Conservation (phyloP, 2,888 invertebrate species). For the Coenonympha glycerion region DNA sequence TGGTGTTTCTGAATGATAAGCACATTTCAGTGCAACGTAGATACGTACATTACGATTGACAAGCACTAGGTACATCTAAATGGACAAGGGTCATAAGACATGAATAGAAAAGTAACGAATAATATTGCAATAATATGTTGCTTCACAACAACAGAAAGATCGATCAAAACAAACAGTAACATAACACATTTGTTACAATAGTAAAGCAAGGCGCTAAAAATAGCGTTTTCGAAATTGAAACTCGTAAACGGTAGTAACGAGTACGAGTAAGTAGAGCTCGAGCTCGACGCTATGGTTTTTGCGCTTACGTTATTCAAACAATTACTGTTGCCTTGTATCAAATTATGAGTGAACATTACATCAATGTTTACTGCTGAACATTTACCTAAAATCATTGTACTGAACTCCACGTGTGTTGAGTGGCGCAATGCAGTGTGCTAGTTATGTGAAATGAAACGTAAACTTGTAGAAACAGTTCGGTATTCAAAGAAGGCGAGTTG, state of each 20-base stretch:
- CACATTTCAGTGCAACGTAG: too few species aligned
- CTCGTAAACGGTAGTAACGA: slow-evolving; percentile 18
- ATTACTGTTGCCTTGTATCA: slow-evolving; percentile 51
- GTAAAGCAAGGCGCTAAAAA: slow-evolving; percentile 13
- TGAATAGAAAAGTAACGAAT: too few species aligned
- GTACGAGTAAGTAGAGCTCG: too few species aligned
- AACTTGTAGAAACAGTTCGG: too few species aligned
- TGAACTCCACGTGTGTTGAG: background rate
- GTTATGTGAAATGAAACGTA: background rate
- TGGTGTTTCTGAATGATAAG: too few species aligned
- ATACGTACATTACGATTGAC: too few species aligned
- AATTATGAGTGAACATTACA: slow-evolving; percentile 38
- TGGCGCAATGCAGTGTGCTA: background rate
- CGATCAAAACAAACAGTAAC: slow-evolving; percentile 5
- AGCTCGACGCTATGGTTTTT: slow-evolving; percentile 27
- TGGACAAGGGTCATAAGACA: too few species aligned
- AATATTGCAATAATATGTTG: background rate
- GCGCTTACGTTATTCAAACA: slow-evolving; percentile 41
- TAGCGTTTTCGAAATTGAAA: slow-evolving; percentile 23
- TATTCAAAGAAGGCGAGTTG: too few species aligned
- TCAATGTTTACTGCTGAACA: slow-evolving; percentile 28
- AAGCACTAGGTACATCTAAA: background rate
- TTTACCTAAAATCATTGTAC: background rate
- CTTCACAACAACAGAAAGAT: background rate
- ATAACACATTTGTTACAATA: slow-evolving; percentile 2